Evolutionary conservation across 2,888 invertebrate species (phyloP), one percentile per base, ranked within the genome.

Genomic region (Athrips mouffetella): DNA sequence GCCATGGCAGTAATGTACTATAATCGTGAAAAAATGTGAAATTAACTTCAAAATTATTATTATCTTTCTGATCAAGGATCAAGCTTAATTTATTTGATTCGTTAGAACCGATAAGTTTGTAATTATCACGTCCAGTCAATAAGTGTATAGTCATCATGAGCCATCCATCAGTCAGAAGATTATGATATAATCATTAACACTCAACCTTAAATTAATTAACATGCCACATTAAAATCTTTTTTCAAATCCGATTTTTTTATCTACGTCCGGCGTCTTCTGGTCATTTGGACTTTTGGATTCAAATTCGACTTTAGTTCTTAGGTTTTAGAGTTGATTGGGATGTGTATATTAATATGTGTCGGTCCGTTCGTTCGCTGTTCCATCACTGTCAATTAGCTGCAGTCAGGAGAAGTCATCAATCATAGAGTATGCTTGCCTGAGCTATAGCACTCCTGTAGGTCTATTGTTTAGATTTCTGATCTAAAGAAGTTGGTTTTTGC

Each of bases 301-400:
- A 15, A 76, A 61, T 56, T 58, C 47, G 48, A 53, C 72, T 60
- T 62, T 75, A 65, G 53, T 16, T 7, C 51, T 30, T 54, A 41
- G 29, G 2, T 39, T 46, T 53, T 62, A 56, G 47, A 25, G 39
- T 53, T 48, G 52, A n/a, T n/a, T n/a, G n/a, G n/a, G n/a, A n/a
- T n/a, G 61, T 64, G 62, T 58, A 58, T 45, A 35, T 35, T 20
- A 45, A 25, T 59, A 57, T 67, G 69, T 63, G 73, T 62, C 58
- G 53, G 70, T 68, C 64, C 61, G 66, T 63, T 58, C 65, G 64
- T 60, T 66, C 67, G 68, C 79, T 80, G 80, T 84, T 88, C 88
- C 81, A 87, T 88, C 88, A 88, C 75, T 86, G 88, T 88, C 88
- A 87, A 88, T 88, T 88, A 88, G 79, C 54, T 78, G 79, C 77